A percentile compares a stretch with the other conserved stretches of the same genome.
phyloP scores from a whole-genome alignment of 1,140 invertebrate species.

The Sinella curviseta region DNA sequence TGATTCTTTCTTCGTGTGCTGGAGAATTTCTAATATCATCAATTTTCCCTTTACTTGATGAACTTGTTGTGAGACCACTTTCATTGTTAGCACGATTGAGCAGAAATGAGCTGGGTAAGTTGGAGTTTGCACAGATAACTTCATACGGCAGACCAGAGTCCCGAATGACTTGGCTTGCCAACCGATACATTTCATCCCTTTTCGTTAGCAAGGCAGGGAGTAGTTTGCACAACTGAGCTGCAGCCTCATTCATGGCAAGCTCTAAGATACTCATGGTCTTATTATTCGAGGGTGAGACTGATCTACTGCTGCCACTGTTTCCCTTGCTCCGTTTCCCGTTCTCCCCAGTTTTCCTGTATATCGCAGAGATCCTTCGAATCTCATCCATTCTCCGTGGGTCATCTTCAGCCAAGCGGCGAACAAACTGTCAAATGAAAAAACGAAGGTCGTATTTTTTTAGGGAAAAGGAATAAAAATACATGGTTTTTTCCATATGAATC shows the following conservation, averaged over 20 bases:
- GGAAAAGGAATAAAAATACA: not conserved
- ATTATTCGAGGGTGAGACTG: constrained; percentile 63
- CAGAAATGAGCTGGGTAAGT: not conserved
- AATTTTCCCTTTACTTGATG: not conserved
- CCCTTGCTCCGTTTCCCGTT: constrained; percentile 58
- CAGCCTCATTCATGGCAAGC: constrained; percentile 94
- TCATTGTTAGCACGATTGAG: not conserved
- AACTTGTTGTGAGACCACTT: not conserved
- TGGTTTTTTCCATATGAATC: not conserved
- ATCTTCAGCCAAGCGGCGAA: constrained; percentile 84
- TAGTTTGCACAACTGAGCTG: constrained; percentile 89
- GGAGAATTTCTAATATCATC: not conserved
- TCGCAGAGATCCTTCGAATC: constrained; percentile 93
- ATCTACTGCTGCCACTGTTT: not conserved
- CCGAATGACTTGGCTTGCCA: constrained; percentile 90
- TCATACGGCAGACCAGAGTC: constrained; percentile 68
- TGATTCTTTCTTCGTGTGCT: constrained; percentile 13
- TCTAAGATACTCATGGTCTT: constrained; percentile 93
- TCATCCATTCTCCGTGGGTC: constrained; percentile 90
- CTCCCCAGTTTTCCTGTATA: constrained; percentile 65
- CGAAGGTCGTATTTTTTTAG: constrained; percentile 20
- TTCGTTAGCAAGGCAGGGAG: constrained; percentile 86
- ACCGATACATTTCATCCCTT: constrained; percentile 89
- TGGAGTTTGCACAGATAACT: constrained; percentile 7
- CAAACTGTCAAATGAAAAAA: constrained; percentile 60